Evolutionary conservation across 2,888 invertebrate species (phyloP).

Genomic region (Alitta virens): DNA sequence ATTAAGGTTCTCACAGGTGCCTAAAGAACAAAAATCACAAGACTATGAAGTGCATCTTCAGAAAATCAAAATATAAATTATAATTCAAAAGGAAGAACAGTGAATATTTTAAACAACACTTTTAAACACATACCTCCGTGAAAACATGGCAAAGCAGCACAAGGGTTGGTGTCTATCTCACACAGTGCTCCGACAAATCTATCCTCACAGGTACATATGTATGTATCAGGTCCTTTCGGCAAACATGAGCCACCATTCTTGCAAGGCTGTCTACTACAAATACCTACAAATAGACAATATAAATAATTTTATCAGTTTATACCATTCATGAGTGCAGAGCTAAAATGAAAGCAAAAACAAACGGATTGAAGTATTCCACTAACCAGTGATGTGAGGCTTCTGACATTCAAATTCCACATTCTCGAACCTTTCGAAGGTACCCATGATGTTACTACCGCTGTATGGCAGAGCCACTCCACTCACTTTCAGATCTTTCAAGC

Average conservation of each 20-base stretch:
- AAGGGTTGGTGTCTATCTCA: conserved; percentile 67
- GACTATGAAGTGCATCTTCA: no score
- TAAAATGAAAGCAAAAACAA: not conserved
- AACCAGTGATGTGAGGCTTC: conserved; percentile 25
- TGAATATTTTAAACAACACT: not conserved
- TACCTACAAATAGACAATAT: conserved; percentile 32
- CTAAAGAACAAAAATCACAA: conserved; percentile 27
- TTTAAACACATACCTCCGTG: conserved; percentile 23
- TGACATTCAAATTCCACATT: conserved; percentile 56
- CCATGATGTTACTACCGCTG: conserved; percentile 58
- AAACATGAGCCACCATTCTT: conserved; percentile 71
- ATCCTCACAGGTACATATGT: conserved; percentile 76
- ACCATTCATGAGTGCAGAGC: not conserved
- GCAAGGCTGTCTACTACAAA: conserved; percentile 70
- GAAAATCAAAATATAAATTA: no score
- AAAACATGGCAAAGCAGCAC: conserved; percentile 29
- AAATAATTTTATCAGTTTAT: not conserved
- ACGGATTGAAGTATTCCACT: not conserved
- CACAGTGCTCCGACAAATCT: conserved; percentile 77
- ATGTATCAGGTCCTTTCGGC: conserved; percentile 61
- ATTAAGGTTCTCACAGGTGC: conserved; percentile 54
- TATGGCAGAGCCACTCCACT: conserved; percentile 72
- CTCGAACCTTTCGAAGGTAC: conserved; percentile 52
- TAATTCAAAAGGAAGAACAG: not conserved
- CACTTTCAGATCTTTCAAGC: conserved; percentile 82